Evolutionary conservation across 2,113 vertebrate genomes (phyloP).

Genomic region (Festucalex cinctus): DNA sequence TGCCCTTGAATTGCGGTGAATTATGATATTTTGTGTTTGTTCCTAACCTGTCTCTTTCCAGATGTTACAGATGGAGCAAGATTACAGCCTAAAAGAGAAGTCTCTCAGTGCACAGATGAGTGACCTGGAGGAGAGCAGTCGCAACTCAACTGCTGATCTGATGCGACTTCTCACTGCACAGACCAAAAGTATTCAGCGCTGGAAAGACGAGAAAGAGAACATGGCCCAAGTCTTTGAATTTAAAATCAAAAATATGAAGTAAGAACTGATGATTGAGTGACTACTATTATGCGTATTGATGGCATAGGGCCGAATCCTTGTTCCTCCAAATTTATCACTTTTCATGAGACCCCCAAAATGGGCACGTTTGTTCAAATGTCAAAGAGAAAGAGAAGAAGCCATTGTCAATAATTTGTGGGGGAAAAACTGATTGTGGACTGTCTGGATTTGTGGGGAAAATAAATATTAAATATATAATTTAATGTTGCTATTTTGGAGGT

Average conservation of each 20-base stretch:
- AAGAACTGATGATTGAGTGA: conserved; percentile 45
- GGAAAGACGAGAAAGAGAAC: conserved; percentile 85
- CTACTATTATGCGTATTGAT: neutral
- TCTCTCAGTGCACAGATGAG: conserved; percentile 77
- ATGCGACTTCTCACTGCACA: conserved; percentile 81
- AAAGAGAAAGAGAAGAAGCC: too few species aligned
- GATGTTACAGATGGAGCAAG: conserved; percentile 86
- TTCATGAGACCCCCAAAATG: too few species aligned
- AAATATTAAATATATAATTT: too few species aligned
- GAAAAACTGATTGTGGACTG: too few species aligned
- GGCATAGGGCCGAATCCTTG: too few species aligned
- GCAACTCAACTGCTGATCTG: conserved; percentile 76
- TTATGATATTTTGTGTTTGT: neutral
- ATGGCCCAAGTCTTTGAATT: conserved; percentile 76
- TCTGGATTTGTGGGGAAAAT: too few species aligned
- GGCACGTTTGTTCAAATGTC: too few species aligned
- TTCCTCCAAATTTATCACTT: too few species aligned
- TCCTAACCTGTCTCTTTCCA: conserved; percentile 35
- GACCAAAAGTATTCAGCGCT: conserved; percentile 81
- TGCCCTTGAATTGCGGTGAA: neutral
- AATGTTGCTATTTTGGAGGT: too few species aligned
- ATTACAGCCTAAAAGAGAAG: conserved; percentile 80
- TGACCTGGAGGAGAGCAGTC: conserved; percentile 85
- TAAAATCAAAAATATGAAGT: conserved; percentile 81
- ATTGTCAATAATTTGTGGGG: too few species aligned